A percentile compares a stretch with the other conserved stretches of the same genome.
Evolutionary conservation across 2,113 vertebrate genomes (phyloP).

Genomic region (Carettochelys insculpta): DNA sequence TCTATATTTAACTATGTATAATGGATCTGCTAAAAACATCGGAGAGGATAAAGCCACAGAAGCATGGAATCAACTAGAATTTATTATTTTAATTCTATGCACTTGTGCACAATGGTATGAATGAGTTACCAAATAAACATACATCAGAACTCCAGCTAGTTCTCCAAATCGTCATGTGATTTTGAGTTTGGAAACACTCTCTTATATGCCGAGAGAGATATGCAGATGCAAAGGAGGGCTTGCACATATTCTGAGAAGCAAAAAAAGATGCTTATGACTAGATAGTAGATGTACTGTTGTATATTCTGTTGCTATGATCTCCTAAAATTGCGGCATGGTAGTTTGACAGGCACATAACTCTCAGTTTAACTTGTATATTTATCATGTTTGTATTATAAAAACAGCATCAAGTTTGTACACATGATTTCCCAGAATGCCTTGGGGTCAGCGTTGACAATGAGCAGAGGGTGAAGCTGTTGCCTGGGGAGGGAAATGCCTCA

Average conservation of each 20-base stretch:
- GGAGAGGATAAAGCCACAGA: conserved; percentile 74
- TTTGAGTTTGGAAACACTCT: conserved; percentile 48
- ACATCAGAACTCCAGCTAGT: conserved; percentile 58
- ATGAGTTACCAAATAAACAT: conserved; percentile 73
- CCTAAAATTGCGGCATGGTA: background rate
- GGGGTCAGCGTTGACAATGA: too few species aligned
- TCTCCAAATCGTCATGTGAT: conserved; percentile 58
- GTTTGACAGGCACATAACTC: background rate
- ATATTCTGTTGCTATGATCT: background rate
- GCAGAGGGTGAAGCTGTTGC: too few species aligned
- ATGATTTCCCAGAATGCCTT: background rate
- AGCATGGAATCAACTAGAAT: conserved; percentile 79
- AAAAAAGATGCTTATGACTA: conserved; percentile 25
- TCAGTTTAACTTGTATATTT: background rate
- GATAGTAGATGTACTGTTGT: background rate
- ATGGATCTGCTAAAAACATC: conserved; percentile 64
- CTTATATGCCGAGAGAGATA: background rate
- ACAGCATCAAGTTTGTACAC: accelerated
- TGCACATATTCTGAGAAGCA: background rate
- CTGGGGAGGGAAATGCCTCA: too few species aligned
- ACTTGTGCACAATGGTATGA: conserved; percentile 70
- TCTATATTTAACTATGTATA: conserved; percentile 66
- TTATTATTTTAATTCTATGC: conserved; percentile 79
- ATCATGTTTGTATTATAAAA: background rate
- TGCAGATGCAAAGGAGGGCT: background rate